Conservation (phyloP, 2,113 vertebrate species). For the Anguilla rostrata region DNA sequence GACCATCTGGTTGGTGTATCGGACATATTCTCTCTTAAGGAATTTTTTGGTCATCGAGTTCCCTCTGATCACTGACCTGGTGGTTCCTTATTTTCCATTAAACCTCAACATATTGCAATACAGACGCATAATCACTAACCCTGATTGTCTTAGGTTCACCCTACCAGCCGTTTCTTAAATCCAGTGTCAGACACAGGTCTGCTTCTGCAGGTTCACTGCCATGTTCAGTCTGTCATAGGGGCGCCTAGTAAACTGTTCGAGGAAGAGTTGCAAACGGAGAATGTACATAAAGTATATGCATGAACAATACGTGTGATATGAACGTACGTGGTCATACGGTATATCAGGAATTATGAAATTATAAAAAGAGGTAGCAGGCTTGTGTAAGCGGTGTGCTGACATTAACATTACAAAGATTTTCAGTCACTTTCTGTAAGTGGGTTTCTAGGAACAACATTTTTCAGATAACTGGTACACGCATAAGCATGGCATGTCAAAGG, state of each 20-base stretch:
- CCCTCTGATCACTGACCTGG: not conserved
- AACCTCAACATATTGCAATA: not conserved
- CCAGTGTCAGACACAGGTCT: slow-evolving; percentile 9
- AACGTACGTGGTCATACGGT: not conserved
- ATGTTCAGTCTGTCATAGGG: not conserved
- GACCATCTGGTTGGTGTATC: not conserved
- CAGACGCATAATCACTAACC: not conserved
- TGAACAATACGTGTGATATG: not conserved
- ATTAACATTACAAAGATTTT: not conserved
- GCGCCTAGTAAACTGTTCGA: not conserved
- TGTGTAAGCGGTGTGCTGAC: not conserved
- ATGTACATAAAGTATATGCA: slow-evolving; percentile 7
- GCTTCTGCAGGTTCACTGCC: slow-evolving; percentile 26
- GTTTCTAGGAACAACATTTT: not conserved
- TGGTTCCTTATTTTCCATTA: not conserved
- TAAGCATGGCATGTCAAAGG: not conserved
- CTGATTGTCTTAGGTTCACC: not conserved
- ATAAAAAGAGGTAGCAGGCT: not conserved
- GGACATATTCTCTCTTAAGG: not conserved
- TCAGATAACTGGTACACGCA: not conserved
- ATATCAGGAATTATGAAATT: not conserved
- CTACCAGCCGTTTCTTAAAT: not conserved
- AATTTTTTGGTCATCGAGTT: not conserved
- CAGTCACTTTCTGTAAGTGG: not conserved
- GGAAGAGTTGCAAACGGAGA: not conserved